These are phyloP conservation scores for Glyptemys insculpta DNA, from an alignment of 2,797 vertebrate species.

Conservation along the genomic window DNA sequence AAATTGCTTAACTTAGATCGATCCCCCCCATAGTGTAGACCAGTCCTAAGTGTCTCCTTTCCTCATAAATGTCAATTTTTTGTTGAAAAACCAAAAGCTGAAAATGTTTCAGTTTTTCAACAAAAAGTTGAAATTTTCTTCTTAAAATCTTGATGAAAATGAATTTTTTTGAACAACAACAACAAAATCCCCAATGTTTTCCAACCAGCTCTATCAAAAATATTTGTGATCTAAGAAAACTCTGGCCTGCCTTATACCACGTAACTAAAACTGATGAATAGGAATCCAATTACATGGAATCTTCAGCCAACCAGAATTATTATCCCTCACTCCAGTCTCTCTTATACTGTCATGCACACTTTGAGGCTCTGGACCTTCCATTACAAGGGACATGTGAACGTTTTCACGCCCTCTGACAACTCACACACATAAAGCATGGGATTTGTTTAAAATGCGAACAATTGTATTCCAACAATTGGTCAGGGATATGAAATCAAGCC, in stretches of 20 bases:
- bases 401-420: conserved; percentile 47
- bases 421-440: conserved; percentile 2
- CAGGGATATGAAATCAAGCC: conserved; percentile 68
- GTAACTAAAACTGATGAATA: background rate
- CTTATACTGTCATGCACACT: background rate
- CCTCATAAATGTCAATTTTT: background rate
- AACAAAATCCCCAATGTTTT: background rate
- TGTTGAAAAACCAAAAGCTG: background rate
- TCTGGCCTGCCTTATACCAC: rapidly evolving
- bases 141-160: background rate
- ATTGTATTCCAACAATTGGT: conserved; percentile 45
- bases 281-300: rapidly evolving
- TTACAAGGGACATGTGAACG: background rate
- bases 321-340: background rate
- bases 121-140: background rate
- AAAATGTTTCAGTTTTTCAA: too few species aligned
- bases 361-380: background rate
- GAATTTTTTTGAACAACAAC: background rate
- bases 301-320: background rate
- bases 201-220: background rate
- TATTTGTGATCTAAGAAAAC: background rate
- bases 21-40: too few species aligned
- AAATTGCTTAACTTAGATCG: too few species aligned
- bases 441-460: background rate
- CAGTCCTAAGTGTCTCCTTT: background rate